Percentiles rank a stretch among this genome's conserved stretches.
phyloP scores from a whole-genome alignment of 2,888 invertebrate genomes.

The Melanophora roralis region DNA sequence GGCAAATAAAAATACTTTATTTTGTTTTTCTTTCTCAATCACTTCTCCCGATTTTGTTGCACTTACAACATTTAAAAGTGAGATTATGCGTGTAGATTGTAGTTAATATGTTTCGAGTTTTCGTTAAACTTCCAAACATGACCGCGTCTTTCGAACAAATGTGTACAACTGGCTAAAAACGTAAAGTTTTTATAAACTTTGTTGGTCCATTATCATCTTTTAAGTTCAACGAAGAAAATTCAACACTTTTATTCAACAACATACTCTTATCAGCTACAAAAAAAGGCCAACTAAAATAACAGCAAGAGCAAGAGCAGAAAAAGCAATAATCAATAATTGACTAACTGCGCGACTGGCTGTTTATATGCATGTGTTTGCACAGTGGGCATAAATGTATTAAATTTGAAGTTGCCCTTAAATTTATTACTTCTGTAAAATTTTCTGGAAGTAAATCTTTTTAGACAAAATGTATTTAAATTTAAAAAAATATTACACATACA shows the following conservation, averaged over 20 bases:
- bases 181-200: slow-evolving; percentile 55
- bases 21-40: slow-evolving; percentile 28
- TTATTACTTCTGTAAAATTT: too few species aligned
- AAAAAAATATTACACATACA: too few species aligned
- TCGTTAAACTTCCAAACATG: slow-evolving; percentile 47
- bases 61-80: not conserved
- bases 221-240: slow-evolving; percentile 4
- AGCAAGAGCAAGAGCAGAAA: not conserved
- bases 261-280: slow-evolving; percentile 10
- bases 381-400: not conserved
- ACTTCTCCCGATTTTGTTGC: slow-evolving; percentile 27
- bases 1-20: not conserved
- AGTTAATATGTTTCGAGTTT: not conserved
- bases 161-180: slow-evolving; percentile 36
- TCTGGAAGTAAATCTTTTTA: too few species aligned
- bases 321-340: not conserved
- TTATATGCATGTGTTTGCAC: not conserved
- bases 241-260: slow-evolving; percentile 20
- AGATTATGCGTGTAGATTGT: not conserved
- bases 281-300: not conserved
- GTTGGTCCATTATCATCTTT: slow-evolving; percentile 55
- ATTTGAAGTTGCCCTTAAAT: not conserved
- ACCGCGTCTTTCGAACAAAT: slow-evolving; percentile 56
- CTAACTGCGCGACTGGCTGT: not conserved
- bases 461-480: too few species aligned